phyloP scores from a whole-genome alignment of 2,888 invertebrate genomes.

The Cancer borealis region DNA sequence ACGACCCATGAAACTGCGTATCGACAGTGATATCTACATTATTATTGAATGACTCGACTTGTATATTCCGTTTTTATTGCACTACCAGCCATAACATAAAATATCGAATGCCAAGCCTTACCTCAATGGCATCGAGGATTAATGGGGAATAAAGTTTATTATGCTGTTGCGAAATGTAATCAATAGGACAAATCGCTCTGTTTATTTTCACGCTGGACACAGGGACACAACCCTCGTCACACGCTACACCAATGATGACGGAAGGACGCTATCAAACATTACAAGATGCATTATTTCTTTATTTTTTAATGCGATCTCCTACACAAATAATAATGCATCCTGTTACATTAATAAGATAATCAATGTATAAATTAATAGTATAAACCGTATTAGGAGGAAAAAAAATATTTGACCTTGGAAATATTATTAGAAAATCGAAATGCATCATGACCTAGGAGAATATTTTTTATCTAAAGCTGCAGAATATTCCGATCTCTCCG shows the following conservation, averaged over 20 bases:
- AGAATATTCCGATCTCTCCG: neutral
- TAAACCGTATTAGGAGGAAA: neutral
- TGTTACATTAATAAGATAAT: neutral
- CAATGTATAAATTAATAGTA: neutral
- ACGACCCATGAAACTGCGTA: slow-evolving; percentile 49
- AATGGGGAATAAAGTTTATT: slow-evolving; percentile 56
- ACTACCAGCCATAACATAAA: slow-evolving; percentile 45
- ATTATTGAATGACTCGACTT: slow-evolving; percentile 56
- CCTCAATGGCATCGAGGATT: slow-evolving; percentile 56
- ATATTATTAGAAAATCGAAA: neutral
- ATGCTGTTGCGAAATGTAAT: slow-evolving; percentile 42
- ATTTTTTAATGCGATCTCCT: neutral
- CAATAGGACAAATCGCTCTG: slow-evolving; percentile 39
- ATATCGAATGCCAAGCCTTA: slow-evolving; percentile 52
- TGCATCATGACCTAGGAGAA: neutral
- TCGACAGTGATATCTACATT: slow-evolving; percentile 61
- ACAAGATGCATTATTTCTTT: neutral
- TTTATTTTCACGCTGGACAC: slow-evolving; percentile 35
- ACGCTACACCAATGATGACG: neutral
- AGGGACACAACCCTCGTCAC: neutral
- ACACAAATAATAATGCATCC: neutral
- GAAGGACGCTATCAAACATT: neutral
- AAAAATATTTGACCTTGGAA: neutral
- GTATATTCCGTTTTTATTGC: slow-evolving; percentile 13
- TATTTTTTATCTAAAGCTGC: neutral